A percentile compares a stretch with the other conserved stretches of the same genome.
phyloP scores from a whole-genome alignment of 2,113 vertebrate species.

The Chaetops frenatus region DNA sequence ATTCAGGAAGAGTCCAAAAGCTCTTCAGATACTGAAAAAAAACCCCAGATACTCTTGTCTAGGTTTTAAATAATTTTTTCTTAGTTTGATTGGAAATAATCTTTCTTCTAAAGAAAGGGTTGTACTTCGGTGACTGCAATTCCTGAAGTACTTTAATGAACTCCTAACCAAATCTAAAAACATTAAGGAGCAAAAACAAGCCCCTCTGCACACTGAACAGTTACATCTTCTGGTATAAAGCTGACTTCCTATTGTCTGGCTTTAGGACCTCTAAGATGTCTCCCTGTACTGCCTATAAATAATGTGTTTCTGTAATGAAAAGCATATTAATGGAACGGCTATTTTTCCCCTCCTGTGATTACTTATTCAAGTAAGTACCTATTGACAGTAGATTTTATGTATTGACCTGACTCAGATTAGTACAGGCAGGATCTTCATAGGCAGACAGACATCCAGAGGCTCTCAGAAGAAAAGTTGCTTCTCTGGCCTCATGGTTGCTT shows the following conservation, averaged over 20 bases:
- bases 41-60: neutral
- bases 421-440: neutral
- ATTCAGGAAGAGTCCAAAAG: neutral
- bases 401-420: neutral
- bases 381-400: neutral
- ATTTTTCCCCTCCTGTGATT: neutral
- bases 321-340: neutral
- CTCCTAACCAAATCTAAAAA: neutral
- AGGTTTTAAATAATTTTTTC: neutral
- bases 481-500: neutral
- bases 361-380: neutral
- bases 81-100: neutral
- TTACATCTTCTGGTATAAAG: neutral
- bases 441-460: neutral
- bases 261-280: neutral
- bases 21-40: neutral
- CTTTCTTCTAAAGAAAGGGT: neutral
- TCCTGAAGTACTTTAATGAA: neutral
- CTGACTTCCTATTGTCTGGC: neutral
- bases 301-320: neutral
- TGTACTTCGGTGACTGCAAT: neutral
- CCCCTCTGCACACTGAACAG: neutral
- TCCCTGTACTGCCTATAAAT: neutral
- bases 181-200: neutral
- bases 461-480: neutral